Conservation (phyloP, 2,113 vertebrate species). For the Seriola rivoliana region DNA sequence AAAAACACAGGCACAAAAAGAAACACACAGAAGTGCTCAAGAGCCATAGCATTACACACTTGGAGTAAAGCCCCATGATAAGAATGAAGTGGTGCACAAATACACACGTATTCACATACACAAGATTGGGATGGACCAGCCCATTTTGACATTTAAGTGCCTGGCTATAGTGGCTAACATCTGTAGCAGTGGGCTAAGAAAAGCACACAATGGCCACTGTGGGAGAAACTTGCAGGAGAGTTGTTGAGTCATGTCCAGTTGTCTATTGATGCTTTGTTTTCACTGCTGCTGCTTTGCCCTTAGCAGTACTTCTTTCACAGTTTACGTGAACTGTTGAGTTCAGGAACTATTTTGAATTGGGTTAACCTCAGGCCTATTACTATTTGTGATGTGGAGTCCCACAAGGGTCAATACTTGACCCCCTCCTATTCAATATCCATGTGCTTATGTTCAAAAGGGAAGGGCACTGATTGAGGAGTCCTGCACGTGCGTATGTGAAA, state of each 20-base stretch:
- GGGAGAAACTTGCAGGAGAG: conserved; percentile 86
- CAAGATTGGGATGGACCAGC: background rate
- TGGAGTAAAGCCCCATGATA: conserved; percentile 1
- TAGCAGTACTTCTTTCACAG: background rate
- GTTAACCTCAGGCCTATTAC: background rate
- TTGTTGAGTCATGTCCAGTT: background rate
- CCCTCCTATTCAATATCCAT: background rate
- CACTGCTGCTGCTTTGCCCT: background rate
- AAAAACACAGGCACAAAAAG: conserved; percentile 20
- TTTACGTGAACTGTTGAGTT: background rate
- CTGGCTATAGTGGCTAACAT: conserved; percentile 64
- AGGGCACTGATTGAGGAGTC: background rate
- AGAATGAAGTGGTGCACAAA: conserved; percentile 1
- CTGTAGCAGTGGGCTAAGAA: conserved; percentile 69
- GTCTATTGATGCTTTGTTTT: background rate
- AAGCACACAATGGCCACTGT: conserved; percentile 80
- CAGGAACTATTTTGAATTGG: background rate
- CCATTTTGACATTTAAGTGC: conserved; percentile 28
- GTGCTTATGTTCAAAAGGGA: background rate
- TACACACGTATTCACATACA: background rate
- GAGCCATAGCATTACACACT: background rate
- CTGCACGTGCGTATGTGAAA: background rate
- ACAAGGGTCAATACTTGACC: conserved; percentile 5
- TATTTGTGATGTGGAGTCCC: background rate
- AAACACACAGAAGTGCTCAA: conserved; percentile 21